These are phyloP conservation scores for Ornithorhynchus anatinus DNA, from an alignment of 2,113 vertebrate species.

Conservation along the genomic window DNA sequence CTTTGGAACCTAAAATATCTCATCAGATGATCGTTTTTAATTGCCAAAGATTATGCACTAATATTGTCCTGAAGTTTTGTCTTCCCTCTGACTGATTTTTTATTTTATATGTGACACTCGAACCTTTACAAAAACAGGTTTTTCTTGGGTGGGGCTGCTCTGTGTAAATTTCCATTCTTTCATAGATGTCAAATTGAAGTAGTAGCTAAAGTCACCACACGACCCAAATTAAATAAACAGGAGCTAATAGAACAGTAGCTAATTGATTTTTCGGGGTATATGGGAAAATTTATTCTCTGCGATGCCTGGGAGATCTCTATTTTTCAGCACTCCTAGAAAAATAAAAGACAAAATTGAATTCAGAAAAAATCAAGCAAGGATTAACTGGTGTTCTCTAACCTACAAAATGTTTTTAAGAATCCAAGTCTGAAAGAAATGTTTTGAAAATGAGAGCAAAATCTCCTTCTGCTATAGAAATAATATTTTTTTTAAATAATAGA, in stretches of 20 bases:
- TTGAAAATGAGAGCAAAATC: background rate
- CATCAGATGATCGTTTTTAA: background rate
- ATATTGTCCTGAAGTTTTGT: conserved; percentile 1
- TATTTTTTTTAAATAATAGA: background rate
- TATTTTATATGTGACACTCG: conserved; percentile 27
- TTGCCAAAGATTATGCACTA: background rate
- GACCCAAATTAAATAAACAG: conserved; percentile 25
- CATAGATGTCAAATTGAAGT: conserved; percentile 26
- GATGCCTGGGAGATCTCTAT: background rate
- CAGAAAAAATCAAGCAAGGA: background rate
- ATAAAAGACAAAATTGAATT: background rate
- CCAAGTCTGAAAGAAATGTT: background rate
- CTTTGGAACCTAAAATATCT: conserved; percentile 6
- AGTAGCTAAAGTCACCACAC: conserved; percentile 19
- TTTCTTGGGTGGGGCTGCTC: background rate
- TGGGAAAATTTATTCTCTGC: background rate
- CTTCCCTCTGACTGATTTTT: background rate
- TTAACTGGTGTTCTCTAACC: background rate
- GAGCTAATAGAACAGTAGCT: background rate
- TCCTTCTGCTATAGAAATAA: background rate
- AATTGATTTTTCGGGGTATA: conserved; percentile 10
- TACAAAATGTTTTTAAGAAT: background rate
- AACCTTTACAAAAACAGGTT: conserved; percentile 36
- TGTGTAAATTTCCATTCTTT: conserved; percentile 13
- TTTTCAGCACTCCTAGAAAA: background rate